Evolutionary conservation across 2,888 invertebrate species (phyloP), one percentile per base, ranked within the genome.

Genomic region (Melikaiella ostensackeni): DNA sequence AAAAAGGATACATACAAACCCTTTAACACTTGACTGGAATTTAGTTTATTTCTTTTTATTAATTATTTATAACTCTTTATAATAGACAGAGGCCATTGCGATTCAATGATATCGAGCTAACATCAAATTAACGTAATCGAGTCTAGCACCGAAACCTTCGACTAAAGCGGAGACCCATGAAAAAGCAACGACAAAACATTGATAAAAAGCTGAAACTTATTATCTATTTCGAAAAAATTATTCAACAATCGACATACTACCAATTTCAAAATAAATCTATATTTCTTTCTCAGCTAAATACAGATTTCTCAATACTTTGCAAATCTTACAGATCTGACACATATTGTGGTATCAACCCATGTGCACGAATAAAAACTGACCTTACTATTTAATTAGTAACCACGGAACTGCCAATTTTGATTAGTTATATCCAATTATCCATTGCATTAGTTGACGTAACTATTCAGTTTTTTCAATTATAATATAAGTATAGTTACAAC

Each of bases 101-200:
- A 84, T 85, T 81, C 77, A 74, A 46, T 78, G 83, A 83, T 84
- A 88, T 80, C 84, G 79, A 85, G 80, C 87, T 88, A 87, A 87
- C 86, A 87, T 84, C 84, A 84, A 88, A 83, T 75, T 75, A 81
- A 85, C 80, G 76, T 75, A 21, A 35, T 76, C 85, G 83, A 84
- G 82, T 79, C 64, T 80, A 82, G 84, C 82, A 83, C 81, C 86
- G 86, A 85, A 83, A 83, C 78, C 73, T 76, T 70, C 79, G 76
- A 79, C 30, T 42, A 50, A 70, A 30, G 27, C 70, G n/a, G 70
- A 70, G 70, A 70, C 50, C 24, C 66, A 27, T 66, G 24, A 50
- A 66, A 50, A 55, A 55, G 55, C 55, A 55, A 9, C 21, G 55
- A 21, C 55, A 55, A 21, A 55, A 55, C 55, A 55, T 55, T 55